These are phyloP conservation scores for Tanaodytes sp. DNA, from an alignment of 2,888 invertebrate genomes.

Conservation along the genomic window DNA sequence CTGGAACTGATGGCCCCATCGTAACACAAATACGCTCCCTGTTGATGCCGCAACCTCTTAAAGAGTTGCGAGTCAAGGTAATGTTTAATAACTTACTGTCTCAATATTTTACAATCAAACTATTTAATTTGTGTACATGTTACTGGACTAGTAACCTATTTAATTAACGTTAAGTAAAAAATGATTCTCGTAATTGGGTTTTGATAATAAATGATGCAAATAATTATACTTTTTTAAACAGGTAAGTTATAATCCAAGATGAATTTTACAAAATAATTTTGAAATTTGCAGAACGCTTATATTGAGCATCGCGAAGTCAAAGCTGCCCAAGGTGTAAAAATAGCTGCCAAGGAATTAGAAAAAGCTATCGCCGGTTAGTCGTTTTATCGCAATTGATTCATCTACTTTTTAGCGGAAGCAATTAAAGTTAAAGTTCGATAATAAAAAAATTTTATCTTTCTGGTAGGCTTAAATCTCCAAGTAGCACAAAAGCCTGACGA, in stretches of 20 bases:
- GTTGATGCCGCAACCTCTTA: conserved; percentile 98
- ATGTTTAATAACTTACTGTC: neutral
- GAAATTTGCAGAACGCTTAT: conserved; percentile 93
- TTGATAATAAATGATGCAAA: too few species aligned
- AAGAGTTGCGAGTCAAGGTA: conserved; percentile 96
- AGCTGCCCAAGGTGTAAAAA: conserved; percentile 98
- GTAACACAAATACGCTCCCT: conserved; percentile 97
- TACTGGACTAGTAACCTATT: too few species aligned
- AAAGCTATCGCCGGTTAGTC: conserved; percentile 89
- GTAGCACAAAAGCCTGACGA: conserved; percentile 96
- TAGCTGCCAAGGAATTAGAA: conserved; percentile 97
- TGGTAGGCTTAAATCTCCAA: conserved; percentile 86
- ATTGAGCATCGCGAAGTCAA: conserved; percentile 94
- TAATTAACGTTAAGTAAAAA: too few species aligned
- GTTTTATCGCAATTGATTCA: conserved; percentile 6
- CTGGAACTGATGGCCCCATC: conserved; percentile 98
- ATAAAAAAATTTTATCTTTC: neutral
- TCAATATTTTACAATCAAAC: conserved; percentile 2
- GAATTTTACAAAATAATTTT: too few species aligned
- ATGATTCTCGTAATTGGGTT: too few species aligned
- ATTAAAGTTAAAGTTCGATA: too few species aligned
- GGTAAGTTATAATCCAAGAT: too few species aligned
- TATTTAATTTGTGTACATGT: too few species aligned
- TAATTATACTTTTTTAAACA: too few species aligned
- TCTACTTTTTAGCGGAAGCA: neutral